phyloP scores from a whole-genome alignment of 2,888 invertebrate species.

The Lithophane ornitopus region DNA sequence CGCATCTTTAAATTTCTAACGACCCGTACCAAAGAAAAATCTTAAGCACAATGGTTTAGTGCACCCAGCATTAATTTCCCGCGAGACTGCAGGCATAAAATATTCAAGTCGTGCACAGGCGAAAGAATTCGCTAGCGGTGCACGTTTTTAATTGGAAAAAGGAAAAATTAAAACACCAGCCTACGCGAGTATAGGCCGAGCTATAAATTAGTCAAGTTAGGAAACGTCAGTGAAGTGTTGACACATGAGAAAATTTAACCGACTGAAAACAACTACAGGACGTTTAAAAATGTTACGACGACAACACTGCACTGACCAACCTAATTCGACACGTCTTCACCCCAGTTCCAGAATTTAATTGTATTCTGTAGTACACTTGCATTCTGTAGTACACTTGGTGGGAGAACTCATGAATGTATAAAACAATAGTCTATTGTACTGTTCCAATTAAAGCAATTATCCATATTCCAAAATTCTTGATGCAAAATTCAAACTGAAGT shows the following conservation, averaged over 20 bases:
- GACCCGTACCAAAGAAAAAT: constrained; percentile 73
- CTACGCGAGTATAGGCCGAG: constrained; percentile 61
- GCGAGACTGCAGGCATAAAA: constrained; percentile 80
- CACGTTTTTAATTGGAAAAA: constrained; percentile 81
- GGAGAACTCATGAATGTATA: constrained; percentile 45
- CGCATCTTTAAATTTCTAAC: constrained; percentile 72
- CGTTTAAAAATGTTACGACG: neutral
- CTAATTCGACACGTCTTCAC: constrained; percentile 5
- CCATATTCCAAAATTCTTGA: constrained; percentile 66
- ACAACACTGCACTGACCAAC: neutral
- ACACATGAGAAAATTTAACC: constrained; percentile 17
- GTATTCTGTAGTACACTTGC: constrained; percentile 30
- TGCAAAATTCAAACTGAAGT: constrained; percentile 61
- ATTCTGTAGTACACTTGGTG: constrained; percentile 28
- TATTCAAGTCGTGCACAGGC: constrained; percentile 80
- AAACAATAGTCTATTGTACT: constrained; percentile 54
- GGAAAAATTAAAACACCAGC: constrained; percentile 65
- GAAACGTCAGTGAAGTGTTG: constrained; percentile 27
- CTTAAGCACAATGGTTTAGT: constrained; percentile 79
- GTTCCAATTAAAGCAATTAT: constrained; percentile 60
- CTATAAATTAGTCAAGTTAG: constrained; percentile 58
- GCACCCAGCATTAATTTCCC: constrained; percentile 83
- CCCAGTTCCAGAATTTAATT: constrained; percentile 21
- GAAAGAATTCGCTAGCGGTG: constrained; percentile 76
- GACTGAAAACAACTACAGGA: neutral